Evolutionary conservation across 2,797 vertebrate species (phyloP), one percentile per base, ranked within the genome.

Genomic region (Halcyon smyrnensis): DNA sequence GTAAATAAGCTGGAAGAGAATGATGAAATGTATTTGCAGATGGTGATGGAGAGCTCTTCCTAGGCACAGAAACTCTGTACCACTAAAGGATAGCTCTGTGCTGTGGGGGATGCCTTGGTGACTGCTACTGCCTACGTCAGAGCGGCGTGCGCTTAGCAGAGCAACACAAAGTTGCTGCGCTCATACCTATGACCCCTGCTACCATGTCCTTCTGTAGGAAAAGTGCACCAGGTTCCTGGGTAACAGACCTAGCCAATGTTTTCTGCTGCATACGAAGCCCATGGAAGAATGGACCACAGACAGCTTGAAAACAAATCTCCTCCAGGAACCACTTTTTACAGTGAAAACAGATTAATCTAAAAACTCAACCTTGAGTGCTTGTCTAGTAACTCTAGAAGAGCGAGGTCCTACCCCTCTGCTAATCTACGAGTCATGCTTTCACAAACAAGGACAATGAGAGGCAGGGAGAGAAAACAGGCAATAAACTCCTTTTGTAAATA

Each of bases 401-500:
- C 0, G 1, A 94, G 80, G 89, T 91, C 77, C 89, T 77, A 60
- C 7, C 67, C 63, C 85, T 88, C 45, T 64, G 78, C 77, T 95
- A 76, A 94, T 82, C 80, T 46, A 56, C 8, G 0, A 84, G 89
- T 93, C 93, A 92, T 88, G 95, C 89, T 90, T 76, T 93, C 85
- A 88, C 91, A 95, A 90, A 93, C 89, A 93, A 51, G 79, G 74
- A 95, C 90, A 92, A 89, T 77, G 68, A 89, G 53, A 92, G 80
- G 85, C 70, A 88, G 90, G 87, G 77, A 74, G 21, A 83, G 56
- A 94, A 93, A 93, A 90, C 71, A 92, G 84, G 83, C 85, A 90
- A 94, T 89, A 93, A 95, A 91, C 70, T 90, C 88, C 90, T 84
- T 91, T 12, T 48, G 68, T 53, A 96, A 95, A 95, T 57, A 94